phyloP scores from a whole-genome alignment of 2,797 vertebrate genomes.

The Takifugu ocellatus region DNA sequence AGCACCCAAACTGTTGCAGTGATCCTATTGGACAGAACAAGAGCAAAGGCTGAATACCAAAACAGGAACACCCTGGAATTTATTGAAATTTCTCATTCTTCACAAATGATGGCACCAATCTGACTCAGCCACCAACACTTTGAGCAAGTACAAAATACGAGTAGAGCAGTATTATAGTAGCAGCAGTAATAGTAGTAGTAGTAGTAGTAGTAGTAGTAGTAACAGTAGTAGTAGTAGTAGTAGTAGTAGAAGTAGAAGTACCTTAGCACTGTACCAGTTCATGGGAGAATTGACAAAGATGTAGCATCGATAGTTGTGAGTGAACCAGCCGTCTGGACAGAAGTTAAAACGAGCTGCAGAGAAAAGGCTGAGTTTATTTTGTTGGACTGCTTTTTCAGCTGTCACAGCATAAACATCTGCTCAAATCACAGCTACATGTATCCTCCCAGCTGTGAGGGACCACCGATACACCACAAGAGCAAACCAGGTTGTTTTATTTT shows the following conservation, averaged over 20 bases:
- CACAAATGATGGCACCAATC: too few species aligned
- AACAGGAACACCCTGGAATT: too few species aligned
- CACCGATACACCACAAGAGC: too few species aligned
- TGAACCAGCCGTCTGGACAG: background rate
- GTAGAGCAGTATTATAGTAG: background rate
- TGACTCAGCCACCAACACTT: background rate
- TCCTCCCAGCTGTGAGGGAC: too few species aligned
- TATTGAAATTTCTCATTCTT: too few species aligned
- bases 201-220: background rate
- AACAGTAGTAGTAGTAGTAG: background rate
- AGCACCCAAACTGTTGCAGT: too few species aligned
- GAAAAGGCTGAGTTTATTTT: background rate
- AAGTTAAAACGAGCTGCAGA: background rate
- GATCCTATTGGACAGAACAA: too few species aligned
- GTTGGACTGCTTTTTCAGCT: too few species aligned
- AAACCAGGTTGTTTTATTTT: too few species aligned
- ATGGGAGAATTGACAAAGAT: background rate
- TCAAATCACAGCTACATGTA: too few species aligned
- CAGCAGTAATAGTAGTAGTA: background rate
- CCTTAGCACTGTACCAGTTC: background rate
- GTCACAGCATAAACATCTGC: too few species aligned
- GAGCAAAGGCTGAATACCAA: too few species aligned
- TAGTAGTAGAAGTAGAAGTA: background rate
- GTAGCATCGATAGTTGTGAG: background rate
- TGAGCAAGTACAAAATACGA: background rate